Percentiles rank a stretch among this genome's conserved stretches.
Conservation (phyloP, 2,113 vertebrate genomes). For the Python bivittatus region DNA sequence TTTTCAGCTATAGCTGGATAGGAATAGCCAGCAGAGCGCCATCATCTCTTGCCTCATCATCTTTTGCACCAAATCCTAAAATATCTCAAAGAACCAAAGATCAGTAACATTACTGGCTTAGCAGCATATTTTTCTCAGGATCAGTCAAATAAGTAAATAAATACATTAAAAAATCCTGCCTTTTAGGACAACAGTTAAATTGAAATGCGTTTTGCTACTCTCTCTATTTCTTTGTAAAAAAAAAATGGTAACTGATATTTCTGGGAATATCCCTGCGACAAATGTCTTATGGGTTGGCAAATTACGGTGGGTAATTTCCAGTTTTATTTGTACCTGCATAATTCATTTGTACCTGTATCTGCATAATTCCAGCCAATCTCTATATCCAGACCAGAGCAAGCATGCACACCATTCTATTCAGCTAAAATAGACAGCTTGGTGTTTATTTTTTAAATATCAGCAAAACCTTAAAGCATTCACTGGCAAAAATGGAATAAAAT, state of each 20-base stretch:
- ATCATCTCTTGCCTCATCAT: rapidly evolving
- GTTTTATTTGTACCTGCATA: no score
- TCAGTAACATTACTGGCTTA: constrained; percentile 9
- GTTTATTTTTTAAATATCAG: no score
- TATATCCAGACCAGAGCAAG: no score
- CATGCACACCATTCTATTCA: no score
- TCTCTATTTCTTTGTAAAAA: no score
- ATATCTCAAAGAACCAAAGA: neutral
- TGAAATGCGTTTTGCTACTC: no score
- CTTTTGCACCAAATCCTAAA: neutral
- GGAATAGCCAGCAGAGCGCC: neutral
- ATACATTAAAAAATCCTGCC: constrained; percentile 9
- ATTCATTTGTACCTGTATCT: no score
- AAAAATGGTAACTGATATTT: neutral
- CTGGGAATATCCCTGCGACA: constrained; percentile 21
- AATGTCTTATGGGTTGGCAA: neutral
- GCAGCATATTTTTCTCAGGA: constrained; percentile 14
- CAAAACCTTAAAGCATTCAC: no score
- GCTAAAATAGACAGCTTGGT: no score
- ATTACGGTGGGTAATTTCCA: no score
- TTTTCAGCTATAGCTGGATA: neutral
- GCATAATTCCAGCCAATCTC: no score
- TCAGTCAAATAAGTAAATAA: neutral
- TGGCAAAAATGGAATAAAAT: no score
- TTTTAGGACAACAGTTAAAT: constrained; percentile 46